Evolutionary conservation across 2,113 vertebrate species (phyloP).

Genomic region (Psettodes erumei): DNA sequence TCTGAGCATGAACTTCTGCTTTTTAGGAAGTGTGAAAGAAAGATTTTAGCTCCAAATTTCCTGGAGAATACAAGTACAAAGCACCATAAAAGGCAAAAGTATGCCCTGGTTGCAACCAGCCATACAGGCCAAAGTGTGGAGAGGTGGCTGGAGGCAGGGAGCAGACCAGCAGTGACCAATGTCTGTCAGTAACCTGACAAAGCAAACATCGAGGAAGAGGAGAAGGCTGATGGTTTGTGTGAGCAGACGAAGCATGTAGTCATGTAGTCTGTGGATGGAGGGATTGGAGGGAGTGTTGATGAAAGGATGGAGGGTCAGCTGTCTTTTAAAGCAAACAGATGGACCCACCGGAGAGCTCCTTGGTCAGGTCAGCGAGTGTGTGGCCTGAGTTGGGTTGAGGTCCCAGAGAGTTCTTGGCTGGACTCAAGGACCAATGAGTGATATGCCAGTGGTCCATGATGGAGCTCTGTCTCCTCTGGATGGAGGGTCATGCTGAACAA

Average conservation of each 20-base stretch:
- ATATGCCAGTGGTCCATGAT: slow-evolving; percentile 59
- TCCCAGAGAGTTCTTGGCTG: slow-evolving; percentile 50
- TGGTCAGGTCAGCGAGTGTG: slow-evolving; percentile 19
- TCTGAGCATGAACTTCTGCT: background rate
- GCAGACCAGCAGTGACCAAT: slow-evolving; percentile 4
- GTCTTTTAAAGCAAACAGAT: slow-evolving; percentile 52
- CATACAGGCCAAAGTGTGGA: slow-evolving; percentile 6
- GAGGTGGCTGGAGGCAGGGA: slow-evolving; percentile 6
- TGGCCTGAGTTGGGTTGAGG: slow-evolving; percentile 26
- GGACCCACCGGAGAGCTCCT: slow-evolving; percentile 33
- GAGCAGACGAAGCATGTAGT: slow-evolving; percentile 60
- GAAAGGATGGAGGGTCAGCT: slow-evolving; percentile 55
- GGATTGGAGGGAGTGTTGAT: slow-evolving; percentile 43
- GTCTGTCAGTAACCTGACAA: slow-evolving; percentile 58
- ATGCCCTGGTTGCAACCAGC: slow-evolving; percentile 9
- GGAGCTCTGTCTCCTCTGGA: slow-evolving; percentile 27
- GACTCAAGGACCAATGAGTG: slow-evolving; percentile 60
- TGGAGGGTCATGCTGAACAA: slow-evolving; percentile 21
- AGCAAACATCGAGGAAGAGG: slow-evolving; percentile 12
- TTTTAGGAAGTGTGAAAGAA: slow-evolving; percentile 45
- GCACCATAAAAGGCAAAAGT: slow-evolving; percentile 72
- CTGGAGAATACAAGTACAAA: background rate
- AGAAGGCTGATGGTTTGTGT: slow-evolving; percentile 19
- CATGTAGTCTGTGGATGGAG: slow-evolving; percentile 75
- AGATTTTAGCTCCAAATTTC: background rate